These are phyloP conservation scores for Lampropteryx suffumata DNA, from an alignment of 2,888 invertebrate genomes.

Conservation along the genomic window DNA sequence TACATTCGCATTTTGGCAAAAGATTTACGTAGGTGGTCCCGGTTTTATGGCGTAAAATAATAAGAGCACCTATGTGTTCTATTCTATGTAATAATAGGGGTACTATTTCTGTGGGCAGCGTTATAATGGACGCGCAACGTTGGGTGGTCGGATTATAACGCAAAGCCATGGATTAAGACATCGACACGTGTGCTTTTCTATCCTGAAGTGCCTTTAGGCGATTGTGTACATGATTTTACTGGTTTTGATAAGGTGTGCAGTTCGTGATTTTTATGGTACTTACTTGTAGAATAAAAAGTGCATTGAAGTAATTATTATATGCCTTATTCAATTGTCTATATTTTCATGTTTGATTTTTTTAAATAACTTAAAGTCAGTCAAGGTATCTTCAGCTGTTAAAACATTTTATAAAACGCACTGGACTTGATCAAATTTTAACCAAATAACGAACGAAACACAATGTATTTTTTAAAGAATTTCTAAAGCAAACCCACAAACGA, in stretches of 20 bases:
- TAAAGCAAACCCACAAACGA: conserved; percentile 58
- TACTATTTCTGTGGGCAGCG: conserved; percentile 69
- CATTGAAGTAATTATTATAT: too few species aligned
- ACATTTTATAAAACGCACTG: conserved; percentile 17
- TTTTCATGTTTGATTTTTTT: not conserved
- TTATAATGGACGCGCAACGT: conserved; percentile 57
- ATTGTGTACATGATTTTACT: conserved; percentile 60
- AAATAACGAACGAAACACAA: conserved; percentile 19
- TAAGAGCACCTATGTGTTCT: conserved; percentile 69
- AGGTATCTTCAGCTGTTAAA: conserved; percentile 30
- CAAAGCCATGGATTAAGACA: conserved; percentile 74
- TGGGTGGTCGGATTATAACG: conserved; percentile 79
- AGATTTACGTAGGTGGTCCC: conserved; percentile 72
- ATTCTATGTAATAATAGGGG: conserved; percentile 74
- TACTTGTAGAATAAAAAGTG: too few species aligned
- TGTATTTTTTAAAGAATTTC: conserved; percentile 44
- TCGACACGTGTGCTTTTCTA: conserved; percentile 76
- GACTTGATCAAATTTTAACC: conserved; percentile 26
- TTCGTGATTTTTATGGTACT: conserved; percentile 6
- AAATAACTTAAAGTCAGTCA: not conserved
- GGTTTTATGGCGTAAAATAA: conserved; percentile 74
- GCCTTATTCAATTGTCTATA: too few species aligned
- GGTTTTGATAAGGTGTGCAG: conserved; percentile 40
- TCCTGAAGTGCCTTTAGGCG: conserved; percentile 70
- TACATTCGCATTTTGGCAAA: conserved; percentile 68